These are phyloP conservation scores for Metacarcinus magister DNA, from an alignment of 2,888 invertebrate species.

Conservation along the genomic window DNA sequence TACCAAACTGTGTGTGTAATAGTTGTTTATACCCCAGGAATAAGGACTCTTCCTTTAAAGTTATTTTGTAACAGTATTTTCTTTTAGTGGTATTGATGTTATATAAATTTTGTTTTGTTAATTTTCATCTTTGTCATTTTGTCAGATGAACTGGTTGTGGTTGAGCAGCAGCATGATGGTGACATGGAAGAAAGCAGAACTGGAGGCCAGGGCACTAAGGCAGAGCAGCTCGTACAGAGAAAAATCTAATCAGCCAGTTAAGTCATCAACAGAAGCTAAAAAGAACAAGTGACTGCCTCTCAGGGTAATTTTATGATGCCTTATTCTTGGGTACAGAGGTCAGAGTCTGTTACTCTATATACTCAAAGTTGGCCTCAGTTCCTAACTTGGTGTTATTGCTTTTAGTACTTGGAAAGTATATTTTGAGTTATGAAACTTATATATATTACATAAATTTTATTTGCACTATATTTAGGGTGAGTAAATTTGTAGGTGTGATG, in stretches of 20 bases:
- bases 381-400: not conserved
- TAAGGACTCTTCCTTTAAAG: not conserved
- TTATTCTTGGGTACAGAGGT: not conserved
- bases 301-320: not conserved
- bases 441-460: not conserved
- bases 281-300: slow-evolving; percentile 71
- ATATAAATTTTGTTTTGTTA: slow-evolving; percentile 81
- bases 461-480: not conserved
- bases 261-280: slow-evolving; percentile 67
- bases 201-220: slow-evolving; percentile 84
- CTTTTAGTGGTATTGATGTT: not conserved
- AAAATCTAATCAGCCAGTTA: slow-evolving; percentile 1
- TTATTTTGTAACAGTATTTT: not conserved
- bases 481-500: not conserved
- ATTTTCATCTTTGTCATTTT: not conserved
- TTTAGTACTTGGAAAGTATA: not conserved
- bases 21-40: not conserved
- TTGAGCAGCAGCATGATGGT: slow-evolving; percentile 95
- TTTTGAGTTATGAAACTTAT: not conserved
- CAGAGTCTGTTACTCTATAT: not conserved
- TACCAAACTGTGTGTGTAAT: too few species aligned
- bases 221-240: slow-evolving; percentile 47
- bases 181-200: slow-evolving; percentile 92
- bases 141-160: slow-evolving; percentile 94
- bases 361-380: not conserved